Conservation (phyloP, 2,113 vertebrate genomes). For the Dipodomys spectabilis region DNA sequence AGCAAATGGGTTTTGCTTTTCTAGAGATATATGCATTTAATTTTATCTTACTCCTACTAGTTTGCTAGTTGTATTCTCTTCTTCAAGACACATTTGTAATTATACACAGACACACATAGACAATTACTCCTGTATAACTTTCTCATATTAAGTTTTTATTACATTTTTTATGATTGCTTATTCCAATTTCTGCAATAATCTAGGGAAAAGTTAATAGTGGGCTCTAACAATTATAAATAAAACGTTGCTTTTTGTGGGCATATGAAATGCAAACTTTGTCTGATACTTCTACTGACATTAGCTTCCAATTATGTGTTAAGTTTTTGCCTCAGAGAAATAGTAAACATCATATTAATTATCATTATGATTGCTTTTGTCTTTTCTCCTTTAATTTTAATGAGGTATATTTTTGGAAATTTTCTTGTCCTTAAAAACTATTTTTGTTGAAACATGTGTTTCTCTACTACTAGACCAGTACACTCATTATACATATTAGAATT, state of each 20-base stretch:
- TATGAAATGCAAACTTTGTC: background rate
- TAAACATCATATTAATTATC: conserved; percentile 35
- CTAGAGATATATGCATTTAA: background rate
- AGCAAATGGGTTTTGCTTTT: background rate
- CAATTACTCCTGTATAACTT: background rate
- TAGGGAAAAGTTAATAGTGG: background rate
- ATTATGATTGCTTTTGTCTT: background rate
- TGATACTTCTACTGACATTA: background rate
- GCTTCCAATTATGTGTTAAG: background rate
- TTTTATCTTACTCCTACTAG: background rate
- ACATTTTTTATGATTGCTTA: background rate
- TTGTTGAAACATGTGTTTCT: background rate
- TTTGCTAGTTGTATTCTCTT: background rate
- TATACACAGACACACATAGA: background rate
- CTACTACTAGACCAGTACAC: background rate
- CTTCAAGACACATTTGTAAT: background rate
- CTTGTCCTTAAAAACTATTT: background rate
- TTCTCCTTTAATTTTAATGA: background rate
- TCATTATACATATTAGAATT: background rate
- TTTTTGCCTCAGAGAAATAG: background rate
- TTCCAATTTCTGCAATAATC: background rate
- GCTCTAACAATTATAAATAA: background rate
- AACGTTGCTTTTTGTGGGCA: background rate
- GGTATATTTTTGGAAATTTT: background rate
- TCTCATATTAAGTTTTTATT: background rate